Evolutionary conservation across 2,113 vertebrate genomes (phyloP), one percentile per base, ranked within the genome.

Genomic region (Gracilinanus agilis): DNA sequence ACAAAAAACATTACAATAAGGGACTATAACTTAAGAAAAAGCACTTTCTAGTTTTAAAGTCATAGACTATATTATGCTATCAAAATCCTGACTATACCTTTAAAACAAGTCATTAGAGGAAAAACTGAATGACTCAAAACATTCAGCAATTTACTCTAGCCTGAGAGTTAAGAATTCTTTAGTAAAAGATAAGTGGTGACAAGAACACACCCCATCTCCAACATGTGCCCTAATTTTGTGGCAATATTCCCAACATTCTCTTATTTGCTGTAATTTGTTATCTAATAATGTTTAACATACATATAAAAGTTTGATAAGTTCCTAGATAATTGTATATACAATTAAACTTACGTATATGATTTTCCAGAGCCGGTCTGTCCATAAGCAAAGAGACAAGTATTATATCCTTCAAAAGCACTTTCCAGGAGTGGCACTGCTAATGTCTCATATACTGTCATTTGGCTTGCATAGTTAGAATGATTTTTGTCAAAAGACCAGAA

Each of bases 341-440:
- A 2, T 54, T 24, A 27, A 94, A 96, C 99, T 98, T 97, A 99
- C 99, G 99, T 99, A 96, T 99, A 99, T 0, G 99, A 99, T 96
- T 99, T 99, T 92, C 99, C 99, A 92, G 99, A 99, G 58, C 99
- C 99, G 0, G 99, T 99, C 98, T 99, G 99, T 0, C 99, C 99
- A 3, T 99, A 99, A 27, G 99, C 99, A 97, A 99, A 99, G 55
- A 99, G 98, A 93, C 99, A 99, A 56, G 99, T 98, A 8, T 99
- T 99, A 94, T 99, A 99, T 34, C 99, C 99, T 95, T 99, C 99
- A 53, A 99, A 99, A 55, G 99, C 99, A 97, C 99, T 98, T 89
- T 99, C 98, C 0, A 99, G 98, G 58, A 99, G 98, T 0, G 99
- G 99, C 19, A 98, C 96, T 0, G 99, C 99, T 90, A 99, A 94